A percentile compares a stretch with the other conserved stretches of the same genome.
phyloP scores from a whole-genome alignment of 2,888 invertebrate species.

The Agonum fuliginosum region DNA sequence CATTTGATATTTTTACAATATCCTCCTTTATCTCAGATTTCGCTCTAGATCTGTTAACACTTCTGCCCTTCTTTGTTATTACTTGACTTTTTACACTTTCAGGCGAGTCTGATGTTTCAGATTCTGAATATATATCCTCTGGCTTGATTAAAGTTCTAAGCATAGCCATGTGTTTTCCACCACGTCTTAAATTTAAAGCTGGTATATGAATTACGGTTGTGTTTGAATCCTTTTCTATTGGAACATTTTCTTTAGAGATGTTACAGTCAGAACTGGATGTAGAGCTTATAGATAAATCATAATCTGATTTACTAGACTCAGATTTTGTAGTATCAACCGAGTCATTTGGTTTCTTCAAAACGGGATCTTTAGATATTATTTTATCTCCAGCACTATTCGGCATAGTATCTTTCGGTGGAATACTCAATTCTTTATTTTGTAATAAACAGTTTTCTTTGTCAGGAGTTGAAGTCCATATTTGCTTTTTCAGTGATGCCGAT shows the following conservation, averaged over 20 bases:
- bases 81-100: not conserved
- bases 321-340: not conserved
- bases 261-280: constrained; percentile 14
- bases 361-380: not conserved
- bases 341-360: not conserved
- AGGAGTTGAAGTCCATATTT: constrained; percentile 33
- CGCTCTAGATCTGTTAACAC: too few species aligned
- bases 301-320: not conserved
- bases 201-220: constrained; percentile 28
- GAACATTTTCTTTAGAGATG: constrained; percentile 1
- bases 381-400: constrained; percentile 8
- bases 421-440: constrained; percentile 19
- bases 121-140: constrained; percentile 15
- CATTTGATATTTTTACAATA: not conserved
- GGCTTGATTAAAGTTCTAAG: constrained; percentile 3
- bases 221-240: constrained; percentile 7
- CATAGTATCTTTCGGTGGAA: constrained; percentile 10
- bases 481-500: not conserved
- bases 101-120: not conserved
- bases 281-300: not conserved
- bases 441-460: not conserved
- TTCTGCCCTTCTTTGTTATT: not conserved
- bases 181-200: not conserved
- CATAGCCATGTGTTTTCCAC: constrained; percentile 27
- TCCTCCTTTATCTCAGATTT: not conserved